phyloP scores from a whole-genome alignment of 2,888 invertebrate species.

The Drosophila pegasa region DNA sequence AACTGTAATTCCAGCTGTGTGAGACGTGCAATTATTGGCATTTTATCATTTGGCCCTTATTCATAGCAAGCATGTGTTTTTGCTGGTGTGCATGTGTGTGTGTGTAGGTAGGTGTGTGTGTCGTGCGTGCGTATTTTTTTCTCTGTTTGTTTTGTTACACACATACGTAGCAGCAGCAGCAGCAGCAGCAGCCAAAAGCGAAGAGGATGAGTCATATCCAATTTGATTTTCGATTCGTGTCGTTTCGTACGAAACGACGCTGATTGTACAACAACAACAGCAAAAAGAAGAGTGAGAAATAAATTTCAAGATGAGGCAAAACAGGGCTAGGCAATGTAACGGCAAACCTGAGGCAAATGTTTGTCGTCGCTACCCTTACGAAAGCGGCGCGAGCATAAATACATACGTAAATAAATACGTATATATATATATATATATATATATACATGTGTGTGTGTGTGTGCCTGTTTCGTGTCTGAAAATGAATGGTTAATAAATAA shows the following conservation, averaged over 20 bases:
- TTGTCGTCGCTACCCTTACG: slow-evolving; percentile 21
- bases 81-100: slow-evolving; percentile 3
- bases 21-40: slow-evolving; percentile 37
- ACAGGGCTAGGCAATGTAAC: slow-evolving; percentile 19
- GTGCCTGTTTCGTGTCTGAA: neutral
- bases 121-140: slow-evolving; percentile 16
- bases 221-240: slow-evolving; percentile 69
- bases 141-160: slow-evolving; percentile 50
- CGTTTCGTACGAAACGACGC: slow-evolving; percentile 72
- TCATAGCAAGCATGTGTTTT: slow-evolving; percentile 14
- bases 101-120: slow-evolving; percentile 6
- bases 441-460: neutral
- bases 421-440: neutral
- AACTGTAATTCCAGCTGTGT: slow-evolving; percentile 10
- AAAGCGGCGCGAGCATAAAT: slow-evolving; percentile 25
- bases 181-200: slow-evolving; percentile 15
- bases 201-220: slow-evolving; percentile 73
- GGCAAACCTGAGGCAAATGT: slow-evolving; percentile 45
- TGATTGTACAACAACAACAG: slow-evolving; percentile 63
- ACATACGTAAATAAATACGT: neutral
- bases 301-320: slow-evolving; percentile 55
- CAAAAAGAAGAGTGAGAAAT: slow-evolving; percentile 47
- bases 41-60: slow-evolving; percentile 41
- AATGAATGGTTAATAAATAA: neutral
- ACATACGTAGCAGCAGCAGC: slow-evolving; percentile 21